Evolutionary conservation across 1,140 invertebrate genomes (phyloP), one percentile per base, ranked within the genome.

Genomic region (Drosophila parabipectinata): DNA sequence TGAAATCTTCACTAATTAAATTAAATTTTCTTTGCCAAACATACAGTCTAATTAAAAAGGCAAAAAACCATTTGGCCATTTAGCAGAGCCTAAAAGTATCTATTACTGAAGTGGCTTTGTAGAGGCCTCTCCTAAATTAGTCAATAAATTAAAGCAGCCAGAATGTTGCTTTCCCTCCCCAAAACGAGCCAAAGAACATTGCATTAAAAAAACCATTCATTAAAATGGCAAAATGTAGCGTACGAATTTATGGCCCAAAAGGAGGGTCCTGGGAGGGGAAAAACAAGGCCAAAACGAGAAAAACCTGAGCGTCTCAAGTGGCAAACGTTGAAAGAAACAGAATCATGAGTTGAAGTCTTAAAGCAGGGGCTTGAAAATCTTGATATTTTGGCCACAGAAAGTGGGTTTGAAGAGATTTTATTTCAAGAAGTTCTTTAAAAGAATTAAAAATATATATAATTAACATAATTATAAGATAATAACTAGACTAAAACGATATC

Each of bases 131-230:
- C 57, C 71, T 64, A 87, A 85, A 85, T 87, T 82, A 87, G 83
- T 87, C 82, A 87, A 87, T 87, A 87, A 87, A 87, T 87, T 87
- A 84, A 84, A 64, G 72, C 56, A 39, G 41, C 41, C 57, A 55
- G 39, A 60, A 39, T 60, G 64, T 12, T 48, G 53, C 68, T 9
- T 26, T 24, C 67, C 63, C 77, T 9, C 21, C 30, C 67, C 63
- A 80, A 81, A 84, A 85, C 82, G 81, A 78, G 82, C 78, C 74
- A 48, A 64, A 87, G 74, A 87, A 85, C 83, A 87, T 87, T 87
- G 82, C 82, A 85, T 85, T 85, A 87, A 87, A 82, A 87, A 85
- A 81, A 82, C 82, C 82, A 87, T 87, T 87, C 82, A 87, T 87
- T 87, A 87, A 82, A 87, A 87, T 88, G 82, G 82, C 82, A 78